These are phyloP conservation scores for Diogma glabrata DNA, from an alignment of 2,888 invertebrate species.

Conservation along the genomic window DNA sequence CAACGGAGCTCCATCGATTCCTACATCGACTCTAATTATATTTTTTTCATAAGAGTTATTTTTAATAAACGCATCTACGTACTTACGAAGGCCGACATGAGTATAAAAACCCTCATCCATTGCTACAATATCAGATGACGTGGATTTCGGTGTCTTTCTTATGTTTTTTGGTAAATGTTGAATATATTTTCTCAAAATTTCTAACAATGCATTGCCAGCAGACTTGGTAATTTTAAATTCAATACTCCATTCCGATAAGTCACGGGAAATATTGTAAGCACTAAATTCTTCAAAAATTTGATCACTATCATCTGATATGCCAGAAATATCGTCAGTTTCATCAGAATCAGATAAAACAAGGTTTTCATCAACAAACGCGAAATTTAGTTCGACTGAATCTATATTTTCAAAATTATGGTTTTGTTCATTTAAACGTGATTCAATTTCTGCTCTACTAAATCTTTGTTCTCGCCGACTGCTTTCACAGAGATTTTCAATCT, in stretches of 20 bases:
- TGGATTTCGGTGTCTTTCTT: not conserved
- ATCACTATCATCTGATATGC: too few relatives aligned
- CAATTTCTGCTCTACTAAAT: too few relatives aligned
- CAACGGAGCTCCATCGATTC: too few relatives aligned
- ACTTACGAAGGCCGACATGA: too few relatives aligned
- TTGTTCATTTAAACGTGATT: too few relatives aligned
- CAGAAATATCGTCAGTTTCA: not conserved
- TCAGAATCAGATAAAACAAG: conserved; percentile 1
- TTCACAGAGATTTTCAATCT: not conserved
- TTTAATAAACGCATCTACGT: too few relatives aligned
- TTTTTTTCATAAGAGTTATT: too few relatives aligned
- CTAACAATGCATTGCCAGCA: not conserved
- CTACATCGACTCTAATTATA: too few relatives aligned
- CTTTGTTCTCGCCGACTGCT: too few relatives aligned
- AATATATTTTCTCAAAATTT: not conserved
- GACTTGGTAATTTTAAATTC: not conserved
- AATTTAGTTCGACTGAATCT: not conserved
- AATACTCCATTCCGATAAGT: not conserved
- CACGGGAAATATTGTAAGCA: not conserved
- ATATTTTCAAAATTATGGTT: too few relatives aligned
- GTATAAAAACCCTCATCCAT: not conserved
- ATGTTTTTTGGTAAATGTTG: too few relatives aligned
- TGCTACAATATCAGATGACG: conserved; percentile 3
- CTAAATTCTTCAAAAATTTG: too few relatives aligned
- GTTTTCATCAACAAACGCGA: not conserved